Evolutionary conservation across 2,797 vertebrate genomes (phyloP).

Genomic region (Neopelma chrysocephalum): DNA sequence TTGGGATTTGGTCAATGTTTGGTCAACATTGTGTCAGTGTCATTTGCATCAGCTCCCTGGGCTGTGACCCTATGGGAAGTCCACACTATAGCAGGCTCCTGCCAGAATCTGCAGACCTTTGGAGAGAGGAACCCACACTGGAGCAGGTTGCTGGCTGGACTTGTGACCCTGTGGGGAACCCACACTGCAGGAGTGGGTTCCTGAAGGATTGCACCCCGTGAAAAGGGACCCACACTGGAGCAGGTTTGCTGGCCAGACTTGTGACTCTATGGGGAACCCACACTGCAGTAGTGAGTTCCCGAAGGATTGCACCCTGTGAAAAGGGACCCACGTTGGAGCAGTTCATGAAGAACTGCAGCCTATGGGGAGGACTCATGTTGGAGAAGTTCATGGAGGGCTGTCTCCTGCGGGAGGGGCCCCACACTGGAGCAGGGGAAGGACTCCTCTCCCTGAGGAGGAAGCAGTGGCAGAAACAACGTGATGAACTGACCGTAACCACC

Average conservation of each 20-base stretch:
- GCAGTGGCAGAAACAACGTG: background rate
- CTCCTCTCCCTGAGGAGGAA: background rate
- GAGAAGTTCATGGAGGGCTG: background rate
- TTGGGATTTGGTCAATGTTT: background rate
- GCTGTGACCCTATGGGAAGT: background rate
- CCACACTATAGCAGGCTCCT: background rate
- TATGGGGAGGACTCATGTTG: background rate
- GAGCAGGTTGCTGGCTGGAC: background rate
- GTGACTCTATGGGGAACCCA: background rate
- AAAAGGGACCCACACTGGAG: background rate
- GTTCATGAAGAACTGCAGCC: background rate
- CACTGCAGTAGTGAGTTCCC: accelerated
- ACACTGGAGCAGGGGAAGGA: background rate
- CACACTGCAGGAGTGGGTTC: accelerated
- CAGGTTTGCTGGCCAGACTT: background rate
- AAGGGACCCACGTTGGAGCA: accelerated
- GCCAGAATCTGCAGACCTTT: background rate
- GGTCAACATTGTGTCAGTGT: background rate
- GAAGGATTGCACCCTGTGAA: background rate
- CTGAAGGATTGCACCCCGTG: background rate
- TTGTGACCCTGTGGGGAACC: background rate
- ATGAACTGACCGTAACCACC: background rate
- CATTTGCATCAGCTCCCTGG: background rate
- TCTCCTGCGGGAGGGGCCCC: background rate
- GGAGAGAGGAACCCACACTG: background rate